A percentile compares a stretch with the other conserved stretches of the same genome.
These are phyloP conservation scores for Amphibalanus amphitrite DNA, from an alignment of 1,140 invertebrate genomes.

Conservation along the genomic window DNA sequence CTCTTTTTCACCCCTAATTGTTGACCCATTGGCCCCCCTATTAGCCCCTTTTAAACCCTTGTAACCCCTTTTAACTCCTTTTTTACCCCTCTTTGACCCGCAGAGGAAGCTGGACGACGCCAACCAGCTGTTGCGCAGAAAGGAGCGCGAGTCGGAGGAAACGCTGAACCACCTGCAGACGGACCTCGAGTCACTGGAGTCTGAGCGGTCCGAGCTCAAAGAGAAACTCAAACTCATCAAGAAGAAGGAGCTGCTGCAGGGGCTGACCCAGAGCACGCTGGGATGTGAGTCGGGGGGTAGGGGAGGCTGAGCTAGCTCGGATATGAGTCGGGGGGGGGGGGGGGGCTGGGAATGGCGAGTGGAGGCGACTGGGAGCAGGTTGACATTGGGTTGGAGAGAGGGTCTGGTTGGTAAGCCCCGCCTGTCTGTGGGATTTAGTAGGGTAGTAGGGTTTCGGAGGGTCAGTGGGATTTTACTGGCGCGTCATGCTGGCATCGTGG, in stretches of 20 bases:
- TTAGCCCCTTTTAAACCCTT: no score
- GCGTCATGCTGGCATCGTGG: no score
- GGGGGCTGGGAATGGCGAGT: slow-evolving; percentile 8
- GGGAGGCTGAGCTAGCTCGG: neutral
- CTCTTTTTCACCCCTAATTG: no score
- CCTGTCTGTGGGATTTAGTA: no score
- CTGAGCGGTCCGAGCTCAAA: slow-evolving; percentile 67
- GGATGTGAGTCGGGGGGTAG: neutral
- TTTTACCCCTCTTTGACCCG: no score
- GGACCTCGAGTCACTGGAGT: slow-evolving; percentile 81
- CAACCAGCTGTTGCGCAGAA: slow-evolving; percentile 55
- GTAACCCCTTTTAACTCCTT: no score
- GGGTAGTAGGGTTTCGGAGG: no score
- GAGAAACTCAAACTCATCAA: slow-evolving; percentile 70
- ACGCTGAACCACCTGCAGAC: slow-evolving; percentile 87
- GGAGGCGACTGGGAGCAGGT: no score
- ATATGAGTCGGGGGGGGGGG: slow-evolving; percentile 6
- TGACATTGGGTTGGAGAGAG: no score
- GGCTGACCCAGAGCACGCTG: slow-evolving; percentile 26
- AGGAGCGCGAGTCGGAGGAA: slow-evolving; percentile 86
- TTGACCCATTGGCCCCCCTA: no score
- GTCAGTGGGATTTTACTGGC: no score
- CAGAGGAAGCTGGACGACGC: slow-evolving; percentile 77
- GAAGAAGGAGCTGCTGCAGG: slow-evolving; percentile 48
- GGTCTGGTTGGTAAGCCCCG: no score